Evolutionary conservation across 2,113 vertebrate species (phyloP), one percentile per base, ranked within the genome.

Genomic region (Ptyas mucosa): DNA sequence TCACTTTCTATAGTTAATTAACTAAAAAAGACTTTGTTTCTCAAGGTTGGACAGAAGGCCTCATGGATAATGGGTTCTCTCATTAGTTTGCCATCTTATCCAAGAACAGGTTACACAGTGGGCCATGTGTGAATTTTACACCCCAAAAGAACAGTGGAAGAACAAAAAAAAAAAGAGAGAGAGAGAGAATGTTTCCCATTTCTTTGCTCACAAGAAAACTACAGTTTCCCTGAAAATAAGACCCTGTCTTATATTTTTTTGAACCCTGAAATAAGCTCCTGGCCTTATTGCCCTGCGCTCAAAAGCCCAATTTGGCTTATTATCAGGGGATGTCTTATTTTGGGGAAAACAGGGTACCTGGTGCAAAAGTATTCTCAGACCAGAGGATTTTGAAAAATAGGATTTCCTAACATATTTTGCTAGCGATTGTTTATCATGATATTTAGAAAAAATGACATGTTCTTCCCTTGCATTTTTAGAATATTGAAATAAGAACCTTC

Each of bases 361-460:
- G 51, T 52, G 4, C n/a, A 69, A 92, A 92, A 26, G n/a, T 24
- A 24, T 14, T 89, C 43, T 64, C 61, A 87, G 26, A 34, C 49
- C 15, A 10, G 34, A 58, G 49, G 61, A 21, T 5, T 52, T 92
- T 89, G 43, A 89, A 89, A 53, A n/a, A 39, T 24, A 18, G 34
- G 21, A 20, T 87, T 52, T 69, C 53, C 81, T 11, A 81, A n/a
- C 20, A 39, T 89, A 81, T 89, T 85, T 81, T 89, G 10, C 18
- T 8, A 23, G 24, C 5, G 24, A 57, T 46, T 54, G 52, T 39
- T 58, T 88, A 88, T 86, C 85, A 0, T 52, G 0, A 89, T 54
- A 89, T 92, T 90, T 91, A 39, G 3, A 11, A 91, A 87, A 93
- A 88, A 87, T 3, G 91, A 94, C 87, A 2, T 88, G 4, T 93